Percentiles rank a stretch among this genome's conserved stretches.
phyloP scores from a whole-genome alignment of 2,888 invertebrate species.

The Cryptus armator region DNA sequence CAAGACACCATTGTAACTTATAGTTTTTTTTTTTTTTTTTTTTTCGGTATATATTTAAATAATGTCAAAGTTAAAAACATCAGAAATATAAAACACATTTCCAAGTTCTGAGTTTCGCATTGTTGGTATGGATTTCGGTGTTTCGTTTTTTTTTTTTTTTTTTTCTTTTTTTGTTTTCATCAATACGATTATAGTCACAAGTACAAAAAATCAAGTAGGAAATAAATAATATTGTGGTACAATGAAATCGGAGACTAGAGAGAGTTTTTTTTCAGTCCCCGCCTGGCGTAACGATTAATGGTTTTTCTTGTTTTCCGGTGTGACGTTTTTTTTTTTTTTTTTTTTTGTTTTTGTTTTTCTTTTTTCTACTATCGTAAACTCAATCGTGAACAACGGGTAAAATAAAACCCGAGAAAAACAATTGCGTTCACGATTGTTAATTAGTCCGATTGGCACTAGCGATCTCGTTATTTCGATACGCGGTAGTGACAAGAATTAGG shows the following conservation, averaged over 20 bases:
- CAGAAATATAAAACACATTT: constrained; percentile 81
- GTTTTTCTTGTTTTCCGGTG: constrained; percentile 64
- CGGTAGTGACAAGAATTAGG: constrained; percentile 71
- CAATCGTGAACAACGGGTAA: constrained; percentile 27
- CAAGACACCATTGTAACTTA: constrained; percentile 53
- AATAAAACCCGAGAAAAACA: constrained; percentile 31
- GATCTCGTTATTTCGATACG: constrained; percentile 48
- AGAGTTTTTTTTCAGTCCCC: constrained; percentile 76
- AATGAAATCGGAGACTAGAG: constrained; percentile 80
- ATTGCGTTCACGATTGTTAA: constrained; percentile 26
- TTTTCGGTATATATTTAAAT: constrained; percentile 77
- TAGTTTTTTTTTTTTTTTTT: constrained; percentile 1
- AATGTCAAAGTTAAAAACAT: constrained; percentile 79
- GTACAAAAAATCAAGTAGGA: constrained; percentile 83
- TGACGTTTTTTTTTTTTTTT: constrained; percentile 8
- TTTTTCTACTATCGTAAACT: constrained; percentile 55
- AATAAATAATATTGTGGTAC: constrained; percentile 81
- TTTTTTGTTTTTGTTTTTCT: not conserved
- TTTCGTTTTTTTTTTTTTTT: constrained; percentile 67
- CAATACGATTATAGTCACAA: constrained; percentile 79
- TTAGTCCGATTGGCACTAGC: constrained; percentile 48
- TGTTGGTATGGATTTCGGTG: constrained; percentile 33
- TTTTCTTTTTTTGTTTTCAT: constrained; percentile 72
- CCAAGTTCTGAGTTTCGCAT: constrained; percentile 70
- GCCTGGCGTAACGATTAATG: constrained; percentile 72